Percentiles rank a stretch among this genome's conserved stretches.
phyloP scores from a whole-genome alignment of 2,888 invertebrate genomes.

The Spicauda simplicius region DNA sequence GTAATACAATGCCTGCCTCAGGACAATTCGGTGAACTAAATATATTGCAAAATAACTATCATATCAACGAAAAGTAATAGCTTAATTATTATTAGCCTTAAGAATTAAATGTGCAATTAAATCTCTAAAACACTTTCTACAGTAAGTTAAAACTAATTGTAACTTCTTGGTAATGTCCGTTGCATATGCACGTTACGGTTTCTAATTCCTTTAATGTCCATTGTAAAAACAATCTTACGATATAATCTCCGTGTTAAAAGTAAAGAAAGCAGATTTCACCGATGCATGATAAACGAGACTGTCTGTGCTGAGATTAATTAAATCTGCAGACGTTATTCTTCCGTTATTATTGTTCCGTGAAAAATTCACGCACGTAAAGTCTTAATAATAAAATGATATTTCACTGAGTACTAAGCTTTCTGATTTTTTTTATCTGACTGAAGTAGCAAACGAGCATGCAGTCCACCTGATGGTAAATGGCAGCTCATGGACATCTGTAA shows the following conservation, averaged over 20 bases:
- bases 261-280: conserved; percentile 35
- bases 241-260: conserved; percentile 41
- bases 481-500: no score
- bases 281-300: conserved; percentile 25
- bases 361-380: background rate
- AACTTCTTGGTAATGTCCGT: background rate
- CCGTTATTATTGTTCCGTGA: conserved; percentile 8
- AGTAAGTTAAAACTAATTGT: conserved; percentile 19
- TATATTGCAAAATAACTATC: no score
- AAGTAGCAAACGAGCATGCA: no score
- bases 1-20: no score
- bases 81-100: background rate
- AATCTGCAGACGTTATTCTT: background rate
- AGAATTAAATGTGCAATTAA: background rate
- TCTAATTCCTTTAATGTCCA: conserved; percentile 49
- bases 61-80: no score
- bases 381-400: no score
- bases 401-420: no score
- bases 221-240: conserved; percentile 43
- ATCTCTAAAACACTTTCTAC: background rate
- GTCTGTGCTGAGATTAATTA: conserved; percentile 6
- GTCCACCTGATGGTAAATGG: no score
- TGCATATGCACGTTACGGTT: conserved; percentile 46
- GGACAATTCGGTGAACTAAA: no score
- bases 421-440: no score